phyloP scores from a whole-genome alignment of 2,797 vertebrate genomes.

The Gymnoscopelus braueri region DNA sequence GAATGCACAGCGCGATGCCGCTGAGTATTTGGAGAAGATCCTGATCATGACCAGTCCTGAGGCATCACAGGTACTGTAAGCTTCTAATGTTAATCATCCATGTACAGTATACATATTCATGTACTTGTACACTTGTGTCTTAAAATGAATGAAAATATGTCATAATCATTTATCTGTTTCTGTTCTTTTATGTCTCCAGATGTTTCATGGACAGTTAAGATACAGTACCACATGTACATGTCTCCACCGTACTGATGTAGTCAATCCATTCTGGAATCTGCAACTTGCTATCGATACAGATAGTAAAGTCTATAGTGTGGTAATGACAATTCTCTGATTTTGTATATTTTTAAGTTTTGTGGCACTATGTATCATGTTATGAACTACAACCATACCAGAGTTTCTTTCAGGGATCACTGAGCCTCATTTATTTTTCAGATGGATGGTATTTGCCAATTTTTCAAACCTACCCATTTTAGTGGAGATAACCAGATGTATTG shows the following conservation, averaged over 20 bases:
- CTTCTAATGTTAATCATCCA: not conserved
- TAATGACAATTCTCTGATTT: slow-evolving; percentile 34
- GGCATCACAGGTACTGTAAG: slow-evolving; percentile 58
- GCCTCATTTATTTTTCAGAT: slow-evolving; percentile 31
- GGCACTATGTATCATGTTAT: not conserved
- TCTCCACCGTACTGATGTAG: rapidly evolving
- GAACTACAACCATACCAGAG: too few species aligned
- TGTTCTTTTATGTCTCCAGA: not conserved
- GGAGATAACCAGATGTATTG: slow-evolving; percentile 78
- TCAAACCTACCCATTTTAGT: slow-evolving; percentile 21
- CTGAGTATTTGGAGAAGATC: slow-evolving; percentile 76
- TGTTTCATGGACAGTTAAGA: not conserved
- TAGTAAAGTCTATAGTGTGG: slow-evolving; percentile 57
- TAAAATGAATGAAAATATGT: not conserved
- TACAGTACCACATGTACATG: slow-evolving; percentile 41
- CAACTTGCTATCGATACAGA: slow-evolving; percentile 51
- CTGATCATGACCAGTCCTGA: slow-evolving; percentile 44
- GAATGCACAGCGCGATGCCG: slow-evolving; percentile 69
- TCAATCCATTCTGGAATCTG: slow-evolving; percentile 62
- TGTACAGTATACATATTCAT: not conserved
- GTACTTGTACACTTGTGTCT: not conserved
- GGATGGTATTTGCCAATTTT: slow-evolving; percentile 44
- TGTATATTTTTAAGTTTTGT: not conserved
- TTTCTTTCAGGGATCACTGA: not conserved
- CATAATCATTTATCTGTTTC: not conserved